These are phyloP conservation scores for Hassar affinis DNA, from an alignment of 2,113 vertebrate species.

Conservation along the genomic window DNA sequence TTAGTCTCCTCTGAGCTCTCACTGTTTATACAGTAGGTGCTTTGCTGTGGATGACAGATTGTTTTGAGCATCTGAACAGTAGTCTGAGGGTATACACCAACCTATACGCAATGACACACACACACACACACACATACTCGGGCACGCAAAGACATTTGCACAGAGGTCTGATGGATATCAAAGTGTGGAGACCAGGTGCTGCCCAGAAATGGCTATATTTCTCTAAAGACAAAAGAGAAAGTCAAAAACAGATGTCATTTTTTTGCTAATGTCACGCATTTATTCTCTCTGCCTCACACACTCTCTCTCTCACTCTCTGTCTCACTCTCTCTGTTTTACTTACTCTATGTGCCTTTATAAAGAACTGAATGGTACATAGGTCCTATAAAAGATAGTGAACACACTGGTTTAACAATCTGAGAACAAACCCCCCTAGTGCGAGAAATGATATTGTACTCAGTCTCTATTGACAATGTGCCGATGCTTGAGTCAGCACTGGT, in stretches of 20 bases:
- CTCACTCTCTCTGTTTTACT: neutral
- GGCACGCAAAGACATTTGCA: neutral
- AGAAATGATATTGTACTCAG: neutral
- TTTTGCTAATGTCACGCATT: neutral
- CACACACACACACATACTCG: neutral
- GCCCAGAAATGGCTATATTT: slow-evolving; percentile 20
- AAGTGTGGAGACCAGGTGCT: slow-evolving; percentile 29
- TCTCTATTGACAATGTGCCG: slow-evolving; percentile 5
- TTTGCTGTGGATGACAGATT: slow-evolving; percentile 28
- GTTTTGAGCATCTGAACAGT: slow-evolving; percentile 27
- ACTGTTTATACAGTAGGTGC: slow-evolving; percentile 27
- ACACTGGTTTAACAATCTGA: neutral
- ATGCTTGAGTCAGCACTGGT: neutral
- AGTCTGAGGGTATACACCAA: neutral
- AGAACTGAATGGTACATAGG: neutral
- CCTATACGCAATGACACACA: neutral
- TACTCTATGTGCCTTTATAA: neutral
- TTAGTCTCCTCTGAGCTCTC: slow-evolving; percentile 3
- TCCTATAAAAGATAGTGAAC: neutral
- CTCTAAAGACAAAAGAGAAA: slow-evolving; percentile 32
- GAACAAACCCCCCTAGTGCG: neutral
- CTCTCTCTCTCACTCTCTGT: neutral
- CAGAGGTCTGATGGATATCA: slow-evolving; percentile 16
- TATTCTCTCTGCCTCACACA: neutral
- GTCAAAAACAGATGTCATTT: slow-evolving; percentile 20